Base-by-base conservation (phyloP, 2,888 invertebrate species). In the Ormyrus rosae region DNA sequence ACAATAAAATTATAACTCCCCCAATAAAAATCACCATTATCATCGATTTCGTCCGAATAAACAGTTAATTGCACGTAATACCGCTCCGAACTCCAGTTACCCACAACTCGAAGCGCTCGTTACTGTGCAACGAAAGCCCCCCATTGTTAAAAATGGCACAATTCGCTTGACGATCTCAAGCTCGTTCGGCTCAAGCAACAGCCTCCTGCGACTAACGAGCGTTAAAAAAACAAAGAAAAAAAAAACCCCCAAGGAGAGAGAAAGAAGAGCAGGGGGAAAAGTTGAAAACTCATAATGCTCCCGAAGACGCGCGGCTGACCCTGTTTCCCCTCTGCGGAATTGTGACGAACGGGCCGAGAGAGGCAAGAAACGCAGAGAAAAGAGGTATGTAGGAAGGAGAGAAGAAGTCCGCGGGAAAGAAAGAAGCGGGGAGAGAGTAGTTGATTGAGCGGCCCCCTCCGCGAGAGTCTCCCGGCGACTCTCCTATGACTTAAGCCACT, bases 401-500 rank as follows among this genome's bases (percentile, higher is more conserved):
- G 34, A 45, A 58, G 50, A 65, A 48, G 56, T 11, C n/a, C 46
- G 6, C 11, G 48, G n/a, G 48, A 45, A 46, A 55, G 63, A 63
- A 58, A 48, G 45, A 48, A 48, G 50, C 8, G 4, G 48, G 19
- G 45, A 13, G 78, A 60, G 72, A 55, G 76, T 53, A 72, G 64
- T 50, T 53, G 71, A 82, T 81, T 74, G 73, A 78, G 75, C 67
- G 68, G 55, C 53, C 55, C 53, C 56, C 13, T 13, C 53, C 13
- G 68, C 7, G 11, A 51, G 11, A 51, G 61, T 55, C 58, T 5
- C 53, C 10, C 55, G 19, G 74, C 65, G 76, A 60, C 34, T 60
- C 60, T 19, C 19, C 19, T 1, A 74, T 55, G 75, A 78, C 79
- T 78, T 77, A 82, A 82, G 82, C 83, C 81, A 83, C 81, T 83